Conservation (phyloP, 2,797 vertebrate genomes). For the Sebastiscus albofasciatus region DNA sequence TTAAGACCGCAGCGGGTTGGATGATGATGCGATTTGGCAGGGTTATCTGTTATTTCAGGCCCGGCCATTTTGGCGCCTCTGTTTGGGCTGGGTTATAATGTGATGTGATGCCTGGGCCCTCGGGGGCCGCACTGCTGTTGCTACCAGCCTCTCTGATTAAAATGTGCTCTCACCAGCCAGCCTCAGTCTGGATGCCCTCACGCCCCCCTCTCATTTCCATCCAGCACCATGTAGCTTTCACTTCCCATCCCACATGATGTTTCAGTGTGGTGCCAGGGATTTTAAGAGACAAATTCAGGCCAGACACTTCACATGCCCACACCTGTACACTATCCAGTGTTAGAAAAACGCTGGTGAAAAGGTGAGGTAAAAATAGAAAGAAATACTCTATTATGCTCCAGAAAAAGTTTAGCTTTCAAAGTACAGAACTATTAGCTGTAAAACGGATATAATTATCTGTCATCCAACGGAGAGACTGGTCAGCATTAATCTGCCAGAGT, state of each 20-base stretch:
- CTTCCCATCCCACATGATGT: conserved; percentile 49
- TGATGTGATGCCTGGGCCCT: conserved; percentile 71
- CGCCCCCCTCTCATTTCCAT: conserved; percentile 57
- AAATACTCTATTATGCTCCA: neutral
- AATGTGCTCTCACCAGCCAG: conserved; percentile 70
- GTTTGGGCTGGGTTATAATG: conserved; percentile 70
- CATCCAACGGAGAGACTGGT: neutral
- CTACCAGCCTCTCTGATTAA: conserved; percentile 76
- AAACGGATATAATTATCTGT: neutral
- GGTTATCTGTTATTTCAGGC: conserved; percentile 80
- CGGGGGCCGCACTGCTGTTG: conserved; percentile 63
- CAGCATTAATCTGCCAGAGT: neutral
- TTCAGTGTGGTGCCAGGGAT: conserved; percentile 5
- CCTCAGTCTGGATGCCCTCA: conserved; percentile 63
- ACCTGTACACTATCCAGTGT: neutral
- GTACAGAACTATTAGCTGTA: neutral
- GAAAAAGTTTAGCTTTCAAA: neutral
- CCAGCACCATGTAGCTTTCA: conserved; percentile 36
- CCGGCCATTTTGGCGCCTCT: conserved; percentile 65
- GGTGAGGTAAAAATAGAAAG: neutral
- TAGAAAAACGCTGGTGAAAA: neutral
- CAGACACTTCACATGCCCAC: conserved; percentile 31
- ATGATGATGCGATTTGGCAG: conserved; percentile 78
- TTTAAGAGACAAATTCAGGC: conserved; percentile 36
- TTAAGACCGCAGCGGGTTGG: conserved; percentile 72